Base-by-base conservation (phyloP, 2,888 invertebrate species). In the Drosophila ustulata region DNA sequence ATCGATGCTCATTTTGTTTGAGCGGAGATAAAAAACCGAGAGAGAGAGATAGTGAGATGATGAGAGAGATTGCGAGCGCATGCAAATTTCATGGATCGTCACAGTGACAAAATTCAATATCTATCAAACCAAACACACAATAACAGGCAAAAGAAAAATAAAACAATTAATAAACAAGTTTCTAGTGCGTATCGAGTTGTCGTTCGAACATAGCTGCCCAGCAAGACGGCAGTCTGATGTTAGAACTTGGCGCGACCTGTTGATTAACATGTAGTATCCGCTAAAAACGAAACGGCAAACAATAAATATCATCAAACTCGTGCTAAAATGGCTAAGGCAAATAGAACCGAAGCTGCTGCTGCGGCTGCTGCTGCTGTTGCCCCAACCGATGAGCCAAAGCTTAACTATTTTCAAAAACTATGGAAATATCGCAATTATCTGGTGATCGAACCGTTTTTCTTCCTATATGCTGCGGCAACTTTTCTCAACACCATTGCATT, bases 361-460 rank as follows among this genome's bases (percentile, higher is more conserved):
- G 41, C 13, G 8, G 32, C 56, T 28, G 50, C 63, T 5, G 53
- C 43, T n/a, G 41, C 13, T 5, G 32, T 47, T 26, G 53, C 61
- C 28, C 74, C 39, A 13, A 18, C 5, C 1, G 39, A 76, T 45
- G 74, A 75, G 59, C 76, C 80, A 34, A 82, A 88, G 67, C 51
- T 85, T 3, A 91, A 84, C 57, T 91, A 90, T 59, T 55, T 91
- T 23, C 89, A 90, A 78, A 91, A 91, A 57, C 63, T 92, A 7
- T 92, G 91, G 91, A 73, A 62, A 18, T 92, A 89, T 74, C 89
- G 92, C 9, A 83, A 83, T 49, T 91, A 91, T 71, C 70, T 92
- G 53, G 90, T 91, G 34, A 88, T 92, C 23, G 92, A 92, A 72
- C 92, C 92, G 1, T 90, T 92, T 45, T 88, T 92, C 75, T 89